Conservation (phyloP, 1,140 invertebrate species). For the Tetranychus urticae region DNA sequence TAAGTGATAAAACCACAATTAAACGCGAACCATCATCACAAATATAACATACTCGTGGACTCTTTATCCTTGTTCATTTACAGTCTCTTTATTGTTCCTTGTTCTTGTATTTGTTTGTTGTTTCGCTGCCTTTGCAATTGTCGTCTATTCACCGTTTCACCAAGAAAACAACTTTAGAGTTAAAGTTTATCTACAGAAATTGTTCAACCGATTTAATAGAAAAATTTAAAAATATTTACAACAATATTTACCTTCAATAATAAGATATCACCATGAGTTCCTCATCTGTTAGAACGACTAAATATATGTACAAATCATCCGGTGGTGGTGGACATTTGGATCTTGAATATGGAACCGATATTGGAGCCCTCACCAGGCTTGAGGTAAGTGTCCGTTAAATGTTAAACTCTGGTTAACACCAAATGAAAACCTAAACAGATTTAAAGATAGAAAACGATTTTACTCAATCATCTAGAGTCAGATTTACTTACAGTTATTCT, state of each 20-base stretch:
- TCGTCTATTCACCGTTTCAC: not conserved
- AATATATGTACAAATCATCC: slow-evolving; percentile 61
- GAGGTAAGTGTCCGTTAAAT: slow-evolving; percentile 40
- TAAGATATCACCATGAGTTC: not conserved
- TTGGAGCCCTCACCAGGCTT: slow-evolving; percentile 67
- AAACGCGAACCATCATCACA: too few species aligned
- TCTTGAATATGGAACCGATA: slow-evolving; percentile 75
- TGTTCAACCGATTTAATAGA: not conserved
- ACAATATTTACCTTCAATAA: not conserved
- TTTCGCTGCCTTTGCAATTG: not conserved
- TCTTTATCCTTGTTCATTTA: too few species aligned
- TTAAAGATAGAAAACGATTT: too few species aligned
- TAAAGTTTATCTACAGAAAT: not conserved
- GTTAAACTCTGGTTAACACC: not conserved
- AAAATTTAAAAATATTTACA: not conserved
- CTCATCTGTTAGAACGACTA: slow-evolving; percentile 42
- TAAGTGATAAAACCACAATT: too few species aligned
- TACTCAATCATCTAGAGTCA: too few species aligned
- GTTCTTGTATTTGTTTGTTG: too few species aligned
- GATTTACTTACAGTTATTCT: too few species aligned
- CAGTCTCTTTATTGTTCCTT: too few species aligned
- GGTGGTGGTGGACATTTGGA: slow-evolving; percentile 58
- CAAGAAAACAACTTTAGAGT: not conserved
- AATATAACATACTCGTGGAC: too few species aligned
- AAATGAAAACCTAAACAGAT: not conserved